Percentiles rank a stretch among this genome's conserved stretches.
These are phyloP conservation scores for Drosophila cognata DNA, from an alignment of 2,888 invertebrate species.

Conservation along the genomic window DNA sequence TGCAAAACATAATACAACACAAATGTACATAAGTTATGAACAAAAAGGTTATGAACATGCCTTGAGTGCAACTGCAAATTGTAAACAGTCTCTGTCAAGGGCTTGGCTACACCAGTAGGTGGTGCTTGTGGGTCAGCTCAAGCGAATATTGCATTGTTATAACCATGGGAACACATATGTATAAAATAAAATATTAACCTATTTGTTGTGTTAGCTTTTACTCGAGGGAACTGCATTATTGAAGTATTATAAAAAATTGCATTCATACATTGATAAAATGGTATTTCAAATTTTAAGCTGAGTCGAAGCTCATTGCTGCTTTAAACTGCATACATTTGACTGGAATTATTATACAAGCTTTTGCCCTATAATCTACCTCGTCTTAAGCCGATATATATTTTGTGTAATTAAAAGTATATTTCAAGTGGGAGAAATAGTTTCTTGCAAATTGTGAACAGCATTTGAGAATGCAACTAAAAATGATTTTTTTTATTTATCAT, in stretches of 20 bases:
- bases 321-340: background rate
- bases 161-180: background rate
- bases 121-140: conserved; percentile 4
- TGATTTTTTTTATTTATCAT: background rate
- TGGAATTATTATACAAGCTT: background rate
- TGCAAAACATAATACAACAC: conserved; percentile 52
- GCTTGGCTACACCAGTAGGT: conserved; percentile 13
- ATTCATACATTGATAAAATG: background rate
- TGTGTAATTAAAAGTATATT: background rate
- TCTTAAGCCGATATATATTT: background rate
- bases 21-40: conserved; percentile 15
- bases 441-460: background rate
- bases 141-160: background rate
- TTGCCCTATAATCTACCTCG: background rate
- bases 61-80: conserved; percentile 20
- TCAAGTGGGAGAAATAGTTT: background rate
- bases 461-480: background rate
- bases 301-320: background rate
- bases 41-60: conserved; percentile 6
- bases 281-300: background rate
- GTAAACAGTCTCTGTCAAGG: conserved; percentile 20
- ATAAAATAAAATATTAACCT: background rate
- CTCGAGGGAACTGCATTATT: background rate
- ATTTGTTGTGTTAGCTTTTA: background rate
- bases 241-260: background rate